A percentile compares a stretch with the other conserved stretches of the same genome.
These are phyloP conservation scores for Orthosia gothica DNA, from an alignment of 2,888 invertebrate genomes.

Conservation along the genomic window DNA sequence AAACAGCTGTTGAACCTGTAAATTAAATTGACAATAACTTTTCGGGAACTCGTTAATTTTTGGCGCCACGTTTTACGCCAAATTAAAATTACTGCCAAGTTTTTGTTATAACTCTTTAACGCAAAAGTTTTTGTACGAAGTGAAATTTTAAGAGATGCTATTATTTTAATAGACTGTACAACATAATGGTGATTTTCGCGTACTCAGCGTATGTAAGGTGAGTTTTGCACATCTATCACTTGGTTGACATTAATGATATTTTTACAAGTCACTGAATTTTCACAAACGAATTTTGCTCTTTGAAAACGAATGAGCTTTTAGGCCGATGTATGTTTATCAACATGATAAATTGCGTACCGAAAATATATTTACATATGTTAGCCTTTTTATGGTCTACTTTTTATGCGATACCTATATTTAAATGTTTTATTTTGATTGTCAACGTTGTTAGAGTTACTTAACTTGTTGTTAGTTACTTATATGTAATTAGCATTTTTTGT, in stretches of 20 bases:
- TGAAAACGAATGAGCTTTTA: conserved; percentile 41
- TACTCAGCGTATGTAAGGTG: conserved; percentile 57
- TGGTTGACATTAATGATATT: conserved; percentile 23
- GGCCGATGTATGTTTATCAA: conserved; percentile 7
- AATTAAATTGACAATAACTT: conserved; percentile 35
- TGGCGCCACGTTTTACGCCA: conserved; percentile 13
- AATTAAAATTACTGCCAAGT: conserved; percentile 47
- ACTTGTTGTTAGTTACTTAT: too few relatives aligned
- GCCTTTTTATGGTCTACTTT: neutral
- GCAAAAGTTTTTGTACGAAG: conserved; percentile 59
- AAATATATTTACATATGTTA: conserved; percentile 15
- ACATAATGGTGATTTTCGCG: conserved; percentile 50
- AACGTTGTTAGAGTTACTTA: neutral
- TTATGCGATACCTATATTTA: neutral
- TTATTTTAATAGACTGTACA: conserved; percentile 26
- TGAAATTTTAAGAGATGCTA: conserved; percentile 54
- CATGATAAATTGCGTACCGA: conserved; percentile 19
- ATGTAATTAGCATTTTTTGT: neutral
- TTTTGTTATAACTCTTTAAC: conserved; percentile 46
- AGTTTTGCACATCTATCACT: conserved; percentile 41
- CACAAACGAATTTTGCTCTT: conserved; percentile 17
- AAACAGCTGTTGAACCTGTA: conserved; percentile 44
- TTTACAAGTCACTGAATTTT: conserved; percentile 28
- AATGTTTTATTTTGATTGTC: conserved; percentile 5
- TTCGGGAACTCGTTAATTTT: conserved; percentile 15